A percentile compares a stretch with the other conserved stretches of the same genome.
These are phyloP conservation scores for Protobothrops mucrosquamatus DNA, from an alignment of 2,113 vertebrate genomes.

Conservation along the genomic window DNA sequence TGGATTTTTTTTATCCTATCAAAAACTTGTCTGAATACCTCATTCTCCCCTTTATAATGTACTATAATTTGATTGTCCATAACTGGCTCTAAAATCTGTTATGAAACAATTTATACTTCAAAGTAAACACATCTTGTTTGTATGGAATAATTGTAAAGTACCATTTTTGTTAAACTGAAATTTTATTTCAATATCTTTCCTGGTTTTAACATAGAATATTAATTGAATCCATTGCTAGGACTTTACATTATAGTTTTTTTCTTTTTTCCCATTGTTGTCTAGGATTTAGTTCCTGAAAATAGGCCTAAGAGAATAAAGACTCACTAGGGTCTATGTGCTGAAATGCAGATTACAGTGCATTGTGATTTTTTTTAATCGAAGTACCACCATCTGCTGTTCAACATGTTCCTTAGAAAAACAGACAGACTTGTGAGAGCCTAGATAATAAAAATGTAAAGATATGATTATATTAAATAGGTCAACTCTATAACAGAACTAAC, in stretches of 20 bases:
- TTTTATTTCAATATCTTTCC: slow-evolving; percentile 16
- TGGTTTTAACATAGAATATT: background rate
- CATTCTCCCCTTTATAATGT: background rate
- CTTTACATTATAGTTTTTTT: slow-evolving; percentile 15
- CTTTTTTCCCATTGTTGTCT: slow-evolving; percentile 24
- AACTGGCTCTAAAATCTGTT: slow-evolving; percentile 22
- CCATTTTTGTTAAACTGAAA: slow-evolving; percentile 31
- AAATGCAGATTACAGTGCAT: slow-evolving; percentile 24
- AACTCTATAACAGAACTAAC: background rate
- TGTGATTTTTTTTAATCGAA: background rate
- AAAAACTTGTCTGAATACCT: background rate
- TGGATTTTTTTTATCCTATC: background rate
- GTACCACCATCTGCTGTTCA: slow-evolving; percentile 25
- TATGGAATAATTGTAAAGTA: background rate
- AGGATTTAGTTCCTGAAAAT: slow-evolving; percentile 38
- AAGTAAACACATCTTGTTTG: slow-evolving; percentile 26
- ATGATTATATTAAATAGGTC: slow-evolving; percentile 23
- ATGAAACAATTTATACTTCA: slow-evolving; percentile 32
- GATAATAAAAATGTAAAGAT: slow-evolving; percentile 18
- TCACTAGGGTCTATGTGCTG: background rate
- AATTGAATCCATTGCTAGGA: slow-evolving; percentile 16
- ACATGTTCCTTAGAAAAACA: slow-evolving; percentile 15
- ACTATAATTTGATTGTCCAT: slow-evolving; percentile 28
- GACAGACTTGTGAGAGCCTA: slow-evolving; percentile 27
- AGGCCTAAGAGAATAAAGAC: slow-evolving; percentile 40